Evolutionary conservation across 2,888 invertebrate genomes (phyloP).

Genomic region (Melitaea athalia): DNA sequence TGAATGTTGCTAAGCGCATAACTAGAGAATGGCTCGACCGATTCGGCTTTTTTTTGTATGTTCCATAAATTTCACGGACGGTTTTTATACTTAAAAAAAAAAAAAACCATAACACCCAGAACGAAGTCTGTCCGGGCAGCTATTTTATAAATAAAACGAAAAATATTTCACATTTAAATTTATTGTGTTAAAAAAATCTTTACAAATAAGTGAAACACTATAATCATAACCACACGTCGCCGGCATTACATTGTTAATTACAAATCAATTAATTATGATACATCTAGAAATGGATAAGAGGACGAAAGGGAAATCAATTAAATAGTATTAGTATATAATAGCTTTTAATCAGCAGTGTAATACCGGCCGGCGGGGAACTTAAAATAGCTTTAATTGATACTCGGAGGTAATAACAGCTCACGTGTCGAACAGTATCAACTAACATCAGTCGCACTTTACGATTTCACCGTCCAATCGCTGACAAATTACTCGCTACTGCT

Average conservation of each 20-base stretch:
- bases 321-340: conserved; percentile 24
- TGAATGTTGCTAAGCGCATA: too few relatives aligned
- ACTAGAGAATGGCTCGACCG: too few relatives aligned
- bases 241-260: conserved; percentile 59
- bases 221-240: conserved; percentile 71
- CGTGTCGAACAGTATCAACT: conserved; percentile 73
- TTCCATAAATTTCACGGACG: too few relatives aligned
- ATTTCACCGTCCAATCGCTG: conserved; percentile 53
- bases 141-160: conserved; percentile 63
- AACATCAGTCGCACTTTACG: conserved; percentile 71
- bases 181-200: conserved; percentile 81
- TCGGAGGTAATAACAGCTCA: conserved; percentile 81
- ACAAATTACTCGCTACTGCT: conserved; percentile 46
- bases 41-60: too few relatives aligned
- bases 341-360: conserved; percentile 50
- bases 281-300: conserved; percentile 36
- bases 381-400: conserved; percentile 79
- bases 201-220: conserved; percentile 81
- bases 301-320: conserved; percentile 36
- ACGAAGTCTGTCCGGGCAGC: too few relatives aligned
- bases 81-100: too few relatives aligned
- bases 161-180: conserved; percentile 79
- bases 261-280: conserved; percentile 43
- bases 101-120: too few relatives aligned
- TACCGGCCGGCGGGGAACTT: conserved; percentile 64